Evolutionary conservation across 2,888 invertebrate species (phyloP).

Genomic region (Hydroisotoma schaefferi): DNA sequence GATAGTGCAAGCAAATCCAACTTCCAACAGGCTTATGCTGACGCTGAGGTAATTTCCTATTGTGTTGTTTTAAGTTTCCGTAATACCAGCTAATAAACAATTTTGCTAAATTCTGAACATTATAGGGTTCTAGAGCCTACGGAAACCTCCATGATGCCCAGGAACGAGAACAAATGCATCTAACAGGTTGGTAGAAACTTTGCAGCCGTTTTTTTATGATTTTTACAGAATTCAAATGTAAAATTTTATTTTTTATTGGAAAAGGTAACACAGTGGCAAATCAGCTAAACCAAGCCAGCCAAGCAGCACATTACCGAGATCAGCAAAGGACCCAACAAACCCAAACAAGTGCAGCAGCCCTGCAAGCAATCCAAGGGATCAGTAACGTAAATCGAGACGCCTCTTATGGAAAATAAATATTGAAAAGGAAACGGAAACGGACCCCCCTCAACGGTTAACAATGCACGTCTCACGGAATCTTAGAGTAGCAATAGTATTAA

Average conservation of each 20-base stretch:
- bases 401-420: slow-evolving; percentile 20
- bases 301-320: slow-evolving; percentile 26
- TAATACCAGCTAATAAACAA: neutral
- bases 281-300: slow-evolving; percentile 28
- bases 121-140: too few relatives aligned
- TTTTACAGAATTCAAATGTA: neutral
- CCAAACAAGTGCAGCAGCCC: slow-evolving; percentile 29
- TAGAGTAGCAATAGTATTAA: too few relatives aligned
- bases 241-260: neutral
- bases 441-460: too few relatives aligned
- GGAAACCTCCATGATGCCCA: slow-evolving; percentile 31
- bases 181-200: slow-evolving; percentile 33
- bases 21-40: slow-evolving; percentile 36
- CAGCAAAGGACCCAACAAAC: slow-evolving; percentile 35
- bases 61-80: neutral
- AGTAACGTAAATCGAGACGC: slow-evolving; percentile 27
- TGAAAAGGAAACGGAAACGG: too few relatives aligned
- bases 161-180: slow-evolving; percentile 37
- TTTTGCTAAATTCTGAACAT: too few relatives aligned
- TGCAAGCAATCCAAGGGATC: slow-evolving; percentile 38
- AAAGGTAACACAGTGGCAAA: slow-evolving; percentile 16
- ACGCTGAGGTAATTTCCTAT: neutral
- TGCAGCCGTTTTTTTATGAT: slow-evolving; percentile 17
- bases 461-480: too few relatives aligned
- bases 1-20: slow-evolving; percentile 37